phyloP scores from a whole-genome alignment of 2,113 vertebrate species.

The Tachycineta bicolor region DNA sequence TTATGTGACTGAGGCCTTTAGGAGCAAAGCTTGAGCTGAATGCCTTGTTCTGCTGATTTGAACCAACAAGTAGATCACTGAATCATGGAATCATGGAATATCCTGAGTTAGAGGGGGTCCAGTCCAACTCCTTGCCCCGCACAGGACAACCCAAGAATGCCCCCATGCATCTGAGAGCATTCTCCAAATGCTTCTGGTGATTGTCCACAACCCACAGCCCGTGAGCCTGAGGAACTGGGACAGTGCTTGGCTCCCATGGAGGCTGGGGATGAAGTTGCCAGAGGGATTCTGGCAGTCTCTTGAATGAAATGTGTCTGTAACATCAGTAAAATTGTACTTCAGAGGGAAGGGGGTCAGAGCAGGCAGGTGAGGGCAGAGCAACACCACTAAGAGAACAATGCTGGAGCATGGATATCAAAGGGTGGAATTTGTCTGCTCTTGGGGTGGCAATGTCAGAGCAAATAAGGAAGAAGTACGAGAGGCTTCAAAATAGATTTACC shows the following conservation, averaged over 20 bases:
- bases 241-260: not conserved
- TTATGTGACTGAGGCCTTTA: not conserved
- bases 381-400: fast-evolving
- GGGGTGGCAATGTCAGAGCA: not conserved
- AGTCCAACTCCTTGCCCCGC: not conserved
- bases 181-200: not conserved
- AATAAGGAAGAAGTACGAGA: not conserved
- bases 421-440: not conserved
- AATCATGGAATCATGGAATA: not conserved
- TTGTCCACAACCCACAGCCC: fast-evolving
- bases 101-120: not conserved
- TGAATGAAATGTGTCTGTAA: not conserved
- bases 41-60: not conserved
- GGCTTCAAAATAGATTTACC: not conserved
- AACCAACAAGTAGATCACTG: not conserved
- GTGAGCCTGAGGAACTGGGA: not conserved
- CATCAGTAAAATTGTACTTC: not conserved
- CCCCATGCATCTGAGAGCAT: not conserved
- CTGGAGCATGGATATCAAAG: not conserved
- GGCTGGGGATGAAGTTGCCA: not conserved
- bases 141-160: not conserved
- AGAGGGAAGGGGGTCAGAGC: not conserved
- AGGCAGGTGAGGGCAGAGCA: not conserved
- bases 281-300: not conserved
- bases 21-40: not conserved